Percentiles rank a stretch among this genome's conserved stretches.
These are phyloP conservation scores for Odontothrips loti DNA, from an alignment of 2,888 invertebrate species.

Conservation along the genomic window DNA sequence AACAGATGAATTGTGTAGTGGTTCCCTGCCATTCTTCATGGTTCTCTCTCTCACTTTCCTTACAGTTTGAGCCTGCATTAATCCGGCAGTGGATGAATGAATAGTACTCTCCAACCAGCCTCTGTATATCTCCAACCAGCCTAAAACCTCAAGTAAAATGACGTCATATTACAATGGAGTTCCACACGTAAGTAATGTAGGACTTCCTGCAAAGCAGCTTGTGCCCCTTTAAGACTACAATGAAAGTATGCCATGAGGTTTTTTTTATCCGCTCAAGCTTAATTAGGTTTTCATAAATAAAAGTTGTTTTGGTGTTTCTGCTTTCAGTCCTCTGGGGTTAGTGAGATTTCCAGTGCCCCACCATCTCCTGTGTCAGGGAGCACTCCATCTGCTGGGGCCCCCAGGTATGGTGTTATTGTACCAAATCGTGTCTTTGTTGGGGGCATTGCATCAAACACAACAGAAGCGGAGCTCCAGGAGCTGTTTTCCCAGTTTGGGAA, in stretches of 20 bases:
- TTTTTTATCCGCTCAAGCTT: too few relatives aligned
- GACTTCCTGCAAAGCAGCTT: too few relatives aligned
- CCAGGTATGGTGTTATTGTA: slow-evolving; percentile 60
- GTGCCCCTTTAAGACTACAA: too few relatives aligned
- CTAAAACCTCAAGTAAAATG: background rate
- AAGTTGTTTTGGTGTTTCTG: background rate
- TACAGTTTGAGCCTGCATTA: background rate
- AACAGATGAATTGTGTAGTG: too few relatives aligned
- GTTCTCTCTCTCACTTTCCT: background rate
- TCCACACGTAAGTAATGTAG: background rate
- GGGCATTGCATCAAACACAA: slow-evolving; percentile 89
- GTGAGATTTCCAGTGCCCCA: slow-evolving; percentile 1
- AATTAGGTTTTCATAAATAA: too few relatives aligned
- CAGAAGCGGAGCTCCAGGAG: slow-evolving; percentile 85
- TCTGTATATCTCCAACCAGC: background rate
- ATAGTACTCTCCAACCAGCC: background rate
- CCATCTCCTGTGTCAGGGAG: background rate
- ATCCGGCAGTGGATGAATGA: background rate
- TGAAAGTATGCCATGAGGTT: too few relatives aligned
- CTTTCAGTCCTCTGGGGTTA: background rate
- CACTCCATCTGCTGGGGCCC: slow-evolving; percentile 37
- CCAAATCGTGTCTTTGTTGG: slow-evolving; percentile 96
- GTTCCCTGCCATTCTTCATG: background rate
- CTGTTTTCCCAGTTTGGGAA: slow-evolving; percentile 87
- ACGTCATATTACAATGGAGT: slow-evolving; percentile 3